Conservation (phyloP, 2,888 invertebrate species). For the Euproctis similis region DNA sequence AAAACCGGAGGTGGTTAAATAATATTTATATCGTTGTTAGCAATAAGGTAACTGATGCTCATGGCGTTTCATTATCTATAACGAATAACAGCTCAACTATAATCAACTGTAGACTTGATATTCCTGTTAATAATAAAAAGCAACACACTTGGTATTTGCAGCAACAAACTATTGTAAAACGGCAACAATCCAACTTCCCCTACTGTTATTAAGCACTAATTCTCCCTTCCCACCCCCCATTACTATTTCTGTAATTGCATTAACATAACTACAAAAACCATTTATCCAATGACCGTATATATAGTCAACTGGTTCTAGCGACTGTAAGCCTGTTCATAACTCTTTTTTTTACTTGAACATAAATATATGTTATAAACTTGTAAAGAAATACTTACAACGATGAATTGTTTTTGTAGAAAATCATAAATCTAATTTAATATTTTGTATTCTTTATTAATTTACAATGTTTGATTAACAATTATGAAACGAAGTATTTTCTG, state of each 20-base stretch:
- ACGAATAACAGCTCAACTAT: no score
- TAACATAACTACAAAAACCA: constrained; percentile 18
- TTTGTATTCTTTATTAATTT: constrained; percentile 30
- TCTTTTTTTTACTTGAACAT: constrained; percentile 26
- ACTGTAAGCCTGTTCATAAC: constrained; percentile 17
- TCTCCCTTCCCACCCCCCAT: no score
- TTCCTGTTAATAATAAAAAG: no score
- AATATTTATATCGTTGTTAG: no score
- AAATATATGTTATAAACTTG: constrained; percentile 32
- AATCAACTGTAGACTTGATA: no score
- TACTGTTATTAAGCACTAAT: constrained; percentile 7
- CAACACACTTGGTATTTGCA: constrained; percentile 6
- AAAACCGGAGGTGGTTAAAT: no score
- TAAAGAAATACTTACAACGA: constrained; percentile 31
- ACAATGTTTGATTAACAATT: constrained; percentile 26
- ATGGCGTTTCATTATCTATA: no score
- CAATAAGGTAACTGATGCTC: no score
- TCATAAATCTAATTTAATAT: constrained; percentile 37
- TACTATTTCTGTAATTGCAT: constrained; percentile 17
- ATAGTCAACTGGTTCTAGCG: constrained; percentile 12
- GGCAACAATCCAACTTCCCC: constrained; percentile 10
- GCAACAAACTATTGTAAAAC: constrained; percentile 5
- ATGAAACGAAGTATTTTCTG: no score
- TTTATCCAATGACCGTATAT: constrained; percentile 13
- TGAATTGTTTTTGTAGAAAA: constrained; percentile 34